A percentile compares a stretch with the other conserved stretches of the same genome.
Evolutionary conservation across 1,140 invertebrate species (phyloP).

Genomic region (Procambarus clarkii): DNA sequence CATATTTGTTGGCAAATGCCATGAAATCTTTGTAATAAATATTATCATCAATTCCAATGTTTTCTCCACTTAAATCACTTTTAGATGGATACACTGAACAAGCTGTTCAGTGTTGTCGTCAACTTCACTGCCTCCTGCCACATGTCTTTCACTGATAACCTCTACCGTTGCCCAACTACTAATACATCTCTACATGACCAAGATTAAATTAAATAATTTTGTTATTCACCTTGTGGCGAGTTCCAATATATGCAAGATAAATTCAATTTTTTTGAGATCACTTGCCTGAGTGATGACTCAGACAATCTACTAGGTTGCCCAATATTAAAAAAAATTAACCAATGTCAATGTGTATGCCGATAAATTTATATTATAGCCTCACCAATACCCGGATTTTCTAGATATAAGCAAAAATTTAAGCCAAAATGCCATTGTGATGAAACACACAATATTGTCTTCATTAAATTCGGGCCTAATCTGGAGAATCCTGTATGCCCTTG

Average conservation of each 20-base stretch:
- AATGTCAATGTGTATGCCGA: neutral
- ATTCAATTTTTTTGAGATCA: conserved; percentile 40
- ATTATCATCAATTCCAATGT: neutral
- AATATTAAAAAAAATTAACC: neutral
- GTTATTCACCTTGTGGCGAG: conserved; percentile 20
- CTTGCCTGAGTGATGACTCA: conserved; percentile 26
- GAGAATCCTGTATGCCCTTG: neutral
- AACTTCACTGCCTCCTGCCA: neutral
- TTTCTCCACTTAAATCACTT: neutral
- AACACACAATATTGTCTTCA: neutral
- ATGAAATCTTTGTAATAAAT: neutral
- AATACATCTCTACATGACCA: neutral
- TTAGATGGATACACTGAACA: neutral
- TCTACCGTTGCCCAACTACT: conserved; percentile 18
- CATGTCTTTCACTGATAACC: neutral
- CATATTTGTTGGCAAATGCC: neutral
- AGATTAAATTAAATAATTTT: neutral
- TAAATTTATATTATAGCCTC: neutral
- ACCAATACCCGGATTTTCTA: neutral
- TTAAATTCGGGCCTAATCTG: neutral
- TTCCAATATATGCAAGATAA: conserved; percentile 8
- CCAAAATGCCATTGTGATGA: neutral
- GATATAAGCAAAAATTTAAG: neutral
- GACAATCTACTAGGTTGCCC: conserved; percentile 12
- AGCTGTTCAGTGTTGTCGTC: neutral